Conservation (phyloP, 2,113 vertebrate species). For the Tringa solitaria region DNA sequence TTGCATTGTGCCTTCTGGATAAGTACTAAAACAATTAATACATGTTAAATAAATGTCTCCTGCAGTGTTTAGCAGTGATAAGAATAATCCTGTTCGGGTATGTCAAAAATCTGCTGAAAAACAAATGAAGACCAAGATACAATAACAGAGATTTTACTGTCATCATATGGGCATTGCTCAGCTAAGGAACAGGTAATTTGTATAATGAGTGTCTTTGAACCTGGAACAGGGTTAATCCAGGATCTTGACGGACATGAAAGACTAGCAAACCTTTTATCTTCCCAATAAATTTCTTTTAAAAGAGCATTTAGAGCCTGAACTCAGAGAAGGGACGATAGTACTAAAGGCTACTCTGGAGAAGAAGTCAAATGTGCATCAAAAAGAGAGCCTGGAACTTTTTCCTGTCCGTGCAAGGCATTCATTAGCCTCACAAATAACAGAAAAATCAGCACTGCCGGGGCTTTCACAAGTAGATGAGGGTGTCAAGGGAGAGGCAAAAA, state of each 20-base stretch:
- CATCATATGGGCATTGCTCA: not conserved
- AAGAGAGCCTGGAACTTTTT: conserved; percentile 33
- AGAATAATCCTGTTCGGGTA: not conserved
- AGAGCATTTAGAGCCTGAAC: not conserved
- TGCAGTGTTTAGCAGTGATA: not conserved
- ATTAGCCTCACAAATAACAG: conserved; percentile 53
- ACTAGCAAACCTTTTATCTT: not conserved
- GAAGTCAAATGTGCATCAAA: not conserved
- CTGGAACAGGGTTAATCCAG: not conserved
- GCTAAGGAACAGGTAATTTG: not conserved
- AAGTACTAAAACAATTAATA: not conserved
- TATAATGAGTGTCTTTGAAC: not conserved
- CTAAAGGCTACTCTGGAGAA: not conserved
- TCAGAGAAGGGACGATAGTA: not conserved
- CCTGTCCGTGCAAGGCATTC: conserved; percentile 38
- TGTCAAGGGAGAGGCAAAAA: conserved; percentile 61
- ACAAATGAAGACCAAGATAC: not conserved
- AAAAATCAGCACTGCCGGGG: conserved; percentile 53
- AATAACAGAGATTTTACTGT: not conserved
- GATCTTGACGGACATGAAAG: not conserved
- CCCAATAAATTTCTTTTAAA: not conserved
- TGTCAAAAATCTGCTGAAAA: not conserved
- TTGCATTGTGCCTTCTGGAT: not conserved
- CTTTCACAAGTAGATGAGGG: conserved; percentile 60
- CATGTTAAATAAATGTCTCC: not conserved